phyloP scores from a whole-genome alignment of 2,797 vertebrate species.

The Argyrosomus regius region DNA sequence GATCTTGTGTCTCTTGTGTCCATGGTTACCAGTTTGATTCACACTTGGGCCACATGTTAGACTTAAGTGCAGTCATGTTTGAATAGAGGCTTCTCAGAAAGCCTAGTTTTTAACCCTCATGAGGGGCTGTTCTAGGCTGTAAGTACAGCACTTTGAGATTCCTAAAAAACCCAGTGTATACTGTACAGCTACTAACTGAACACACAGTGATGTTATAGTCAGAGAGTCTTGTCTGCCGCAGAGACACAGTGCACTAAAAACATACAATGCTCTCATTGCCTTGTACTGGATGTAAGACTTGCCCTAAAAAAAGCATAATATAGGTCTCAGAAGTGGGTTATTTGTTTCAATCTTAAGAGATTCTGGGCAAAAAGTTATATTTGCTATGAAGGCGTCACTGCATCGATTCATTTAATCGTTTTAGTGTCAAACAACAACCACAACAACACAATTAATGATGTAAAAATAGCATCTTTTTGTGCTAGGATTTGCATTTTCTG shows the following conservation, averaged over 20 bases:
- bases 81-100: not conserved
- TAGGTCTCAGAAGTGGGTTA: constrained; percentile 23
- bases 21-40: constrained; percentile 5
- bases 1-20: not conserved
- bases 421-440: not conserved
- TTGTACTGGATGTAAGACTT: constrained; percentile 17
- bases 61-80: not conserved
- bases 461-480: constrained; percentile 16
- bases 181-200: not conserved
- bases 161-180: not conserved
- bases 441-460: not conserved
- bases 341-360: constrained; percentile 22
- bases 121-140: not conserved
- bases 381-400: constrained; percentile 1
- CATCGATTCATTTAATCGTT: not conserved
- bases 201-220: constrained; percentile 1
- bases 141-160: not conserved
- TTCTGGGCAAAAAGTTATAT: not conserved
- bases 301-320: constrained; percentile 35
- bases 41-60: not conserved
- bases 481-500: constrained; percentile 1
- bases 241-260: constrained; percentile 28
- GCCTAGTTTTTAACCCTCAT: constrained; percentile 3
- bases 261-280: constrained; percentile 31
- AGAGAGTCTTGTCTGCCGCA: not conserved